A percentile compares a stretch with the other conserved stretches of the same genome.
phyloP scores from a whole-genome alignment of 2,888 invertebrate species.

The Drosophila monieri region DNA sequence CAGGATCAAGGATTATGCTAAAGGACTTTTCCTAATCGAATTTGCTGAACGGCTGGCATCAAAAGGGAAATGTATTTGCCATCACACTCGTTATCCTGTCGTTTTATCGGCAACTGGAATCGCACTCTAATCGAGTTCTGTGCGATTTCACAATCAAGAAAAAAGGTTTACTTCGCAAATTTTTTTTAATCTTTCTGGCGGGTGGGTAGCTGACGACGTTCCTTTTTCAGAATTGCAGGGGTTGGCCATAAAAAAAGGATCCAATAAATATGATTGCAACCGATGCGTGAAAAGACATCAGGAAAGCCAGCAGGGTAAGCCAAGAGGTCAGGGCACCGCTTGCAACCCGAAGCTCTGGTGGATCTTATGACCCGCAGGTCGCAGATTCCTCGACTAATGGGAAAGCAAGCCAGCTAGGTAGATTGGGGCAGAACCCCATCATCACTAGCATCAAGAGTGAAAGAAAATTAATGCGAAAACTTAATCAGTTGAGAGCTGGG shows the following conservation, averaged over 20 bases:
- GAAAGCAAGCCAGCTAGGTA: too few relatives aligned
- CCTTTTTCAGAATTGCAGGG: constrained; percentile 15
- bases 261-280: constrained; percentile 65
- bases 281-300: constrained; percentile 61
- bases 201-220: too few relatives aligned
- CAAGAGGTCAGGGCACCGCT: constrained; percentile 52
- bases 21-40: constrained; percentile 5
- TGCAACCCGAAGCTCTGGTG: constrained; percentile 4
- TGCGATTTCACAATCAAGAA: constrained; percentile 41
- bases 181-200: constrained; percentile 25
- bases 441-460: constrained; percentile 20
- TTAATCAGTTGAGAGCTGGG: constrained; percentile 59
- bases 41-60: constrained; percentile 4
- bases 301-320: constrained; percentile 10
- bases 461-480: constrained; percentile 60
- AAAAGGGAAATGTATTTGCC: constrained; percentile 12
- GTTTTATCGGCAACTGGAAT: constrained; percentile 9
- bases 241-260: constrained; percentile 22
- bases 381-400: constrained; percentile 28
- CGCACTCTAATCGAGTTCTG: constrained; percentile 40
- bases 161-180: constrained; percentile 35
- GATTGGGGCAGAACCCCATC: neutral
- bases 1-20: constrained; percentile 1
- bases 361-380: constrained; percentile 33
- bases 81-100: constrained; percentile 6